phyloP scores from a whole-genome alignment of 2,797 vertebrate genomes.

The Pelochelys cantorii region DNA sequence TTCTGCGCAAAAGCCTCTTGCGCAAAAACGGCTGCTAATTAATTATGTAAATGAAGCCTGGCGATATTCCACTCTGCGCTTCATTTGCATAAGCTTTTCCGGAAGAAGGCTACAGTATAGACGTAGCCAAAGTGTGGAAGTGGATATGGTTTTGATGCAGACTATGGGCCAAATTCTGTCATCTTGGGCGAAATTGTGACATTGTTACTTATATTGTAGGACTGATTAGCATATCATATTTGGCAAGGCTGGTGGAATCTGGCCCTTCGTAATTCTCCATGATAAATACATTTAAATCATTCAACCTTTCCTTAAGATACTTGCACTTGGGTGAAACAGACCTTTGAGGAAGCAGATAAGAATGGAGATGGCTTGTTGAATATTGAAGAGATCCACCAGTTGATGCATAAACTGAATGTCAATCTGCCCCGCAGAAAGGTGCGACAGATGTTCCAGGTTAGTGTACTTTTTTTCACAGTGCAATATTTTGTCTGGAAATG shows the following conservation, averaged over 20 bases:
- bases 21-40: too few species aligned
- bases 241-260: not conserved
- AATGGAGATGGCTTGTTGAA: conserved; percentile 96
- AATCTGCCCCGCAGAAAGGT: conserved; percentile 97
- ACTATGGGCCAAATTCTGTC: not conserved
- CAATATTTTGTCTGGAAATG: not conserved
- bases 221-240: not conserved
- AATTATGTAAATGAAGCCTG: too few species aligned
- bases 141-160: not conserved
- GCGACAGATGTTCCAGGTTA: conserved; percentile 98
- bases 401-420: conserved; percentile 97
- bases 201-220: not conserved
- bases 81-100: too few species aligned
- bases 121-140: not conserved
- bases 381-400: conserved; percentile 97
- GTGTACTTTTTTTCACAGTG: conserved; percentile 28
- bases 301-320: conserved; percentile 84
- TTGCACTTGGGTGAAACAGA: conserved; percentile 96
- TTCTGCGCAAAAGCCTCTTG: too few species aligned
- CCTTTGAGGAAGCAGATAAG: conserved; percentile 97
- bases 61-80: too few species aligned
- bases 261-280: rapidly evolving
- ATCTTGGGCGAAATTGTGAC: not conserved
- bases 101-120: too few species aligned
- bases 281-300: not conserved